Evolutionary conservation across 2,113 vertebrate species (phyloP).

Genomic region (Ranitomeya variabilis): DNA sequence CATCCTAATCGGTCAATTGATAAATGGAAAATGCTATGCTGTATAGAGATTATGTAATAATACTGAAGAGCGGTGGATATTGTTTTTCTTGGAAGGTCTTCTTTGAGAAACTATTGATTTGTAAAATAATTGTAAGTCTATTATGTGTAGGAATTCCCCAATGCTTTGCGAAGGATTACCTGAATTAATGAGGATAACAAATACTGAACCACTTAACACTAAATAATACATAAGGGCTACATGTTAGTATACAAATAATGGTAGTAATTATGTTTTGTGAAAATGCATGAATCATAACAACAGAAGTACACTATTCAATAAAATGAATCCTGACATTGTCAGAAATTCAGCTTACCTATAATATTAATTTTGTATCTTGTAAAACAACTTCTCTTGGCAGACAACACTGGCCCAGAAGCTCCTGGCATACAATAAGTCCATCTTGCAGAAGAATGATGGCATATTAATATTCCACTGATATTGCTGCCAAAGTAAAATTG

Average conservation of each 20-base stretch:
- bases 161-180: neutral
- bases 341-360: neutral
- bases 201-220: neutral
- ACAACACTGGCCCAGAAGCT: neutral
- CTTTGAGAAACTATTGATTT: neutral
- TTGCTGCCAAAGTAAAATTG: conserved; percentile 22
- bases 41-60: neutral
- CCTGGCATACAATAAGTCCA: conserved; percentile 27
- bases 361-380: conserved; percentile 30
- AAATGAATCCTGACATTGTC: neutral
- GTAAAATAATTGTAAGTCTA: conserved; percentile 6
- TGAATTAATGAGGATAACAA: conserved; percentile 5
- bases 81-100: neutral
- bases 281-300: neutral
- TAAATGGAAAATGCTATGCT: neutral
- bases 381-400: conserved; percentile 39
- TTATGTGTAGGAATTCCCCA: neutral
- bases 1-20: neutral
- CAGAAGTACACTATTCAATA: neutral
- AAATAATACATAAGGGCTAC: neutral
- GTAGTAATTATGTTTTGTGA: neutral
- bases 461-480: neutral
- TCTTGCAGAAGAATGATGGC: conserved; percentile 19
- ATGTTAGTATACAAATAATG: neutral
- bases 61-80: neutral